phyloP scores from a whole-genome alignment of 2,113 vertebrate genomes.

The Megaptera novaeangliae region DNA sequence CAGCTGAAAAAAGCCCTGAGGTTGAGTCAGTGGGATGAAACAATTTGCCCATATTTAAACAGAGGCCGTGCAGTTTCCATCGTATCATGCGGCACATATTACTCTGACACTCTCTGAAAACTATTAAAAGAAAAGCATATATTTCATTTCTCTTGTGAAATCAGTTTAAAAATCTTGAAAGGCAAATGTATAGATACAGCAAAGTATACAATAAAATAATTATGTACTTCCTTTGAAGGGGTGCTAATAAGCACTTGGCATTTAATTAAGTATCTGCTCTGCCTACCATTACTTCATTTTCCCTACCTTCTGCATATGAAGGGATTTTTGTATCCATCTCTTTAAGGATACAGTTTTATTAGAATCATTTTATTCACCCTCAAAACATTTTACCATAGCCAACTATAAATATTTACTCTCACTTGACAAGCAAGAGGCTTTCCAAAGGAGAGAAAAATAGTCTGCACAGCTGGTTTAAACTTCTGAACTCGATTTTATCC shows the following conservation, averaged over 20 bases:
- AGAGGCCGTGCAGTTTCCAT: not conserved
- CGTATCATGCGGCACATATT: not conserved
- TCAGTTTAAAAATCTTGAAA: not conserved
- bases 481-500: slow-evolving; percentile 50
- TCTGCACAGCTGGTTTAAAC: slow-evolving; percentile 37
- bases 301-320: not conserved
- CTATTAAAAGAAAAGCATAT: not conserved
- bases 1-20: not conserved
- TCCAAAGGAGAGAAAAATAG: slow-evolving; percentile 57
- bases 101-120: not conserved
- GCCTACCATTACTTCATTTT: not conserved
- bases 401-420: slow-evolving; percentile 64
- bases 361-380: slow-evolving; percentile 58
- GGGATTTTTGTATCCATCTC: slow-evolving; percentile 12
- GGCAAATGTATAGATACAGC: not conserved
- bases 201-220: not conserved
- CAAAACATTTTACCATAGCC: slow-evolving; percentile 41
- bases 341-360: slow-evolving; percentile 39
- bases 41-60: not conserved
- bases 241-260: not conserved
- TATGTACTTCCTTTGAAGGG: not conserved
- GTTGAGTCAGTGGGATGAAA: not conserved
- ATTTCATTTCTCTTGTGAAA: not conserved
- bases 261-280: not conserved
- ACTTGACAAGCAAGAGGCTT: slow-evolving; percentile 39